phyloP scores from a whole-genome alignment of 1,140 invertebrate species.

The Drosophila serrata region DNA sequence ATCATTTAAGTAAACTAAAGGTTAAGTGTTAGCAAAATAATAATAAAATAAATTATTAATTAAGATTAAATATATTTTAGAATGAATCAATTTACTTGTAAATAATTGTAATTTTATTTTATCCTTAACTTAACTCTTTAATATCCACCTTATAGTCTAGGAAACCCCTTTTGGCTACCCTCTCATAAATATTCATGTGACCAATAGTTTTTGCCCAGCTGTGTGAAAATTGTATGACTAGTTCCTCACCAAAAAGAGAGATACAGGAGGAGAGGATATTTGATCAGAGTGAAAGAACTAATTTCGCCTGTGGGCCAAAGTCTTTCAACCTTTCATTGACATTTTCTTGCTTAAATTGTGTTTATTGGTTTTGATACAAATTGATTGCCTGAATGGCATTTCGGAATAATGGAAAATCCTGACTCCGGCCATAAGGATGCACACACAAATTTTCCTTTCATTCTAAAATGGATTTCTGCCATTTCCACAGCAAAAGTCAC shows the following conservation, averaged over 20 bases:
- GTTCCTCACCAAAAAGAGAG: constrained; percentile 3
- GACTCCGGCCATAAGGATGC: constrained; percentile 20
- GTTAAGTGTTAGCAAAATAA: not conserved
- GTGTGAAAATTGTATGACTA: constrained; percentile 46
- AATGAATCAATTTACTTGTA: not conserved
- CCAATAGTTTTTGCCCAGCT: constrained; percentile 28
- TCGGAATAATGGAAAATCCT: constrained; percentile 41
- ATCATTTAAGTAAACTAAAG: not conserved
- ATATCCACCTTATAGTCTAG: too few species aligned
- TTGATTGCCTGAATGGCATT: constrained; percentile 58
- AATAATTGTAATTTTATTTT: not conserved
- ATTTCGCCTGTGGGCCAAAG: constrained; percentile 20
- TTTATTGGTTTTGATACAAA: constrained; percentile 57
- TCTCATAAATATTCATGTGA: constrained; percentile 32
- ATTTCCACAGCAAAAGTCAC: constrained; percentile 28
- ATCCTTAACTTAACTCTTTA: not conserved
- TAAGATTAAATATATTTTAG: not conserved
- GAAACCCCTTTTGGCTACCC: not conserved
- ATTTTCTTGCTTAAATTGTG: constrained; percentile 46
- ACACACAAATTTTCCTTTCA: constrained; percentile 32
- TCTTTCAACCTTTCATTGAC: constrained; percentile 10
- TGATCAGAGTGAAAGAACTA: constrained; percentile 30
- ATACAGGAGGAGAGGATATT: constrained; percentile 12
- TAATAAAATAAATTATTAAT: not conserved
- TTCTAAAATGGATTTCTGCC: constrained; percentile 11